Conservation (phyloP, 2,888 invertebrate species). For the Rhimphoctona megacephalus region DNA sequence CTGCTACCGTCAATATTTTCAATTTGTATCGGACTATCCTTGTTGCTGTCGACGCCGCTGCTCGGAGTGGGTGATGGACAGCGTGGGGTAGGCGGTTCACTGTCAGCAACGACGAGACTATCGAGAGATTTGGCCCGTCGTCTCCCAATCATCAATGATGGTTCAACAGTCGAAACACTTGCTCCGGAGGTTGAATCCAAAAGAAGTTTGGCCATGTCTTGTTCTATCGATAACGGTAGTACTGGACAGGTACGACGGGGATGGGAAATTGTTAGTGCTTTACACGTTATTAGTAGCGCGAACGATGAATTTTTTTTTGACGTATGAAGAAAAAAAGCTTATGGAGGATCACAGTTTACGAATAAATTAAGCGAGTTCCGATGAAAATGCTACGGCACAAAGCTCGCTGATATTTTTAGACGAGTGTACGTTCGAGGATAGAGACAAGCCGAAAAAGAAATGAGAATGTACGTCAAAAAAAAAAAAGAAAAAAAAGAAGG, state of each 20-base stretch:
- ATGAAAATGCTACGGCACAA: conserved; percentile 33
- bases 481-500: conserved; percentile 28
- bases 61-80: conserved; percentile 96
- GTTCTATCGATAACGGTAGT: conserved; percentile 83
- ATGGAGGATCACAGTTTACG: conserved; percentile 9
- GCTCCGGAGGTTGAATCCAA: conserved; percentile 66
- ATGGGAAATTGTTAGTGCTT: conserved; percentile 51
- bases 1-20: conserved; percentile 89
- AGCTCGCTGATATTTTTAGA: conserved; percentile 44
- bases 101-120: conserved; percentile 83
- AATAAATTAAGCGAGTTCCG: conserved; percentile 32
- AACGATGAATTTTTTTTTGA: conserved; percentile 20
- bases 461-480: conserved; percentile 38
- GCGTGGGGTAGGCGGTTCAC: conserved; percentile 87
- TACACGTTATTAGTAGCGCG: conserved; percentile 53
- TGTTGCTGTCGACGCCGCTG: conserved; percentile 94
- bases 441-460: conserved; percentile 29
- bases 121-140: conserved; percentile 83
- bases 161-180: conserved; percentile 69
- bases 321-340: conserved; percentile 8
- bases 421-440: conserved; percentile 30
- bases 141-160: conserved; percentile 78
- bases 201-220: conserved; percentile 82
- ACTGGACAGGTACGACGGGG: conserved; percentile 76
- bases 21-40: conserved; percentile 94